Conservation (phyloP, 2,888 invertebrate species). For the Germaria angustata region DNA sequence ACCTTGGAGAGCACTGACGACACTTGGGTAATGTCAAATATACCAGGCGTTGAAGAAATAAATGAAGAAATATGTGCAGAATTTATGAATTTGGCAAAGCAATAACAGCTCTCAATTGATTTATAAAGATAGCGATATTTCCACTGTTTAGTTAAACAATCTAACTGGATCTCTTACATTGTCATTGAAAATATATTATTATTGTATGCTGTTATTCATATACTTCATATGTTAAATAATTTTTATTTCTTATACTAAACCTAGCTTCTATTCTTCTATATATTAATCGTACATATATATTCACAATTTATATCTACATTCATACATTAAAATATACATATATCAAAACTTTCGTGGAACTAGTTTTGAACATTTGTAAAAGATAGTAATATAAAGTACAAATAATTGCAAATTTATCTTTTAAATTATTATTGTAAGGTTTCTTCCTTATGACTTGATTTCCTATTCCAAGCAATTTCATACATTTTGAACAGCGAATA, state of each 20-base stretch:
- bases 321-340: no score
- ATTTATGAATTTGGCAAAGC: constrained; percentile 73
- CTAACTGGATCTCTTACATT: not conserved
- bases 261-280: no score
- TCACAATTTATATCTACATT: no score
- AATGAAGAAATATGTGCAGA: constrained; percentile 81
- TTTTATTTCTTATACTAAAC: no score
- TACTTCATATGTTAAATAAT: not conserved
- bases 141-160: not conserved
- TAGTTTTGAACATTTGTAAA: no score
- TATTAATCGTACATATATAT: no score
- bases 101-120: not conserved
- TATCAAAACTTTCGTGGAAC: no score
- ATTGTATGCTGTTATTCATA: not conserved
- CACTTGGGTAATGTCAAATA: constrained; percentile 84
- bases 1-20: constrained; percentile 84
- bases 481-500: no score
- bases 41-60: constrained; percentile 83
- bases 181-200: not conserved
- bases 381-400: no score
- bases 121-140: not conserved
- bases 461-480: no score
- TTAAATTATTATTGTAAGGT: no score
- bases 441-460: no score
- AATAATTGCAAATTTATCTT: not conserved